These are phyloP conservation scores for Eulemur rubriventer DNA, from an alignment of 2,797 vertebrate genomes.

Conservation along the genomic window DNA sequence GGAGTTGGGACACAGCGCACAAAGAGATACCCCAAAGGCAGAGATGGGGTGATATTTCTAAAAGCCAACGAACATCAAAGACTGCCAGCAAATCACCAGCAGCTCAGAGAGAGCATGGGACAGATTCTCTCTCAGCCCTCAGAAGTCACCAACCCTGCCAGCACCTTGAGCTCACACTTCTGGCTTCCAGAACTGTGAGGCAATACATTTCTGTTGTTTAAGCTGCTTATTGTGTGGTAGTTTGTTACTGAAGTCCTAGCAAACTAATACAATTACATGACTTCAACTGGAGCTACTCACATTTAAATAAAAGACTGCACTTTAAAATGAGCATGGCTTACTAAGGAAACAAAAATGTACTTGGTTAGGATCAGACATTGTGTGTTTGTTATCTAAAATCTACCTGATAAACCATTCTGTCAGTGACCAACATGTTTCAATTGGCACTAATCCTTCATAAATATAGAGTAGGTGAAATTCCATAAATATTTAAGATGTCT, in stretches of 20 bases:
- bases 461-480: not conserved
- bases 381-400: not conserved
- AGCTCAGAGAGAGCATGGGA: not conserved
- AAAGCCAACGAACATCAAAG: not conserved
- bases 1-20: not conserved
- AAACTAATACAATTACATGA: not conserved
- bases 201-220: rapidly evolving
- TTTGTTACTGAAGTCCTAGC: not conserved
- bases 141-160: no score
- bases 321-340: not conserved
- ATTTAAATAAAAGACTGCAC: not conserved
- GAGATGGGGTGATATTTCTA: not conserved
- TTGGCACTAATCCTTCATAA: not conserved
- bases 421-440: not conserved
- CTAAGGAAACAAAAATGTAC: not conserved
- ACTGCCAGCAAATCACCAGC: not conserved
- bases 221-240: rapidly evolving
- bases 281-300: no score
- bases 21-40: rapidly evolving
- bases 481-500: not conserved
- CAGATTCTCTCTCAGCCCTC: not conserved
- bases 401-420: not conserved
- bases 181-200: not conserved
- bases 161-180: rapidly evolving
- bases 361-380: not conserved